Evolutionary conservation across 2,113 vertebrate genomes (phyloP).

Genomic region (Camelus dromedarius): DNA sequence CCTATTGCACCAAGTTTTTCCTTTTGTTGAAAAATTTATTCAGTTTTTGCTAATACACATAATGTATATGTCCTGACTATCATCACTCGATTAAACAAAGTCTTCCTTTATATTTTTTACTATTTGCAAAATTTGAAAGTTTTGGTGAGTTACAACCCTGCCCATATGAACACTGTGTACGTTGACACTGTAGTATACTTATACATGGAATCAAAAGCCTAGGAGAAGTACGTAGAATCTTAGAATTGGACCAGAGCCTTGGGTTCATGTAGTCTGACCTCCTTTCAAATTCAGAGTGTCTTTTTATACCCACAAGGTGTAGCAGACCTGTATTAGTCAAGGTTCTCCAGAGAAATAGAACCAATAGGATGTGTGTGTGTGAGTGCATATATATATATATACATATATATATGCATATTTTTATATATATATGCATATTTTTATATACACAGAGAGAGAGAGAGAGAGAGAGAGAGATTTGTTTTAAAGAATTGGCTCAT

Average conservation of each 20-base stretch:
- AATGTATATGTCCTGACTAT: background rate
- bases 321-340: background rate
- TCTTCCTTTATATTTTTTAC: conserved; percentile 2
- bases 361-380: background rate
- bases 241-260: background rate
- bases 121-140: conserved; percentile 18
- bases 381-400: too few species aligned
- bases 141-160: background rate
- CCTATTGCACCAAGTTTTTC: background rate
- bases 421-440: too few species aligned
- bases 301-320: background rate
- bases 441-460: too few species aligned
- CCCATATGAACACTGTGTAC: background rate
- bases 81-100: background rate
- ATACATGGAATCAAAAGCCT: background rate
- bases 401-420: too few species aligned
- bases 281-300: background rate
- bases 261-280: background rate
- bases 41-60: background rate
- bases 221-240: background rate
- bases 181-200: background rate
- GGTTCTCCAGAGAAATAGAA: background rate
- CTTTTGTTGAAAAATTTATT: background rate
- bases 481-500: conserved; percentile 7
- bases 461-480: background rate